Conservation (phyloP, 2,113 vertebrate genomes). For the Gasterosteus aculeatus region DNA sequence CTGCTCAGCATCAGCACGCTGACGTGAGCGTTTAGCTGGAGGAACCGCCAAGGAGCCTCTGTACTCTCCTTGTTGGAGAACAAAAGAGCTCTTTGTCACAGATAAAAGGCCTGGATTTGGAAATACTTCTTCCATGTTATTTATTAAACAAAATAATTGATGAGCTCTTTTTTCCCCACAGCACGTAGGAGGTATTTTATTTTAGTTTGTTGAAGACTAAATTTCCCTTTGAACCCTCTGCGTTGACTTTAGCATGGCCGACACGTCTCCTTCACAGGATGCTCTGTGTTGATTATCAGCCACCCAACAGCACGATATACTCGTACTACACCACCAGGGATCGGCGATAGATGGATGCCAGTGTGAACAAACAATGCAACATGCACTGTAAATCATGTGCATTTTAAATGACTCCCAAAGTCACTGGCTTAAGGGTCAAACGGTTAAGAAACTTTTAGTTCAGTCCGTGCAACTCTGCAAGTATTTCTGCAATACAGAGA, state of each 20-base stretch:
- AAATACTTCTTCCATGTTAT: not conserved
- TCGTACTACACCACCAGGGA: not conserved
- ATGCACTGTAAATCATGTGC: slow-evolving; percentile 2
- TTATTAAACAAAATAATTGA: too few species aligned
- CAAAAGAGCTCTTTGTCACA: not conserved
- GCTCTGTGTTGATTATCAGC: slow-evolving; percentile 29
- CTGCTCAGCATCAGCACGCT: not conserved
- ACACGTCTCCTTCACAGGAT: not conserved
- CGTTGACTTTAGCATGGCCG: slow-evolving; percentile 12
- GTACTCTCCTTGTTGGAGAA: not conserved
- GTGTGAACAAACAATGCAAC: slow-evolving; percentile 25
- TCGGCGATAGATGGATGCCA: slow-evolving; percentile 49
- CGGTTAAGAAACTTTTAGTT: slow-evolving; percentile 31
- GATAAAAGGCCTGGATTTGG: not conserved
- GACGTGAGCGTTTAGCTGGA: not conserved
- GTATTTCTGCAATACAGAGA: slow-evolving; percentile 37
- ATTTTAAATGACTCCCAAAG: slow-evolving; percentile 6
- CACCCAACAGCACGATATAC: slow-evolving; percentile 43
- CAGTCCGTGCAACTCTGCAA: slow-evolving; percentile 17
- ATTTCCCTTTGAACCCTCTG: not conserved
- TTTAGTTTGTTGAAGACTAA: not conserved
- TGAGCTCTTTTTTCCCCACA: not conserved
- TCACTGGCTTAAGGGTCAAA: slow-evolving; percentile 18
- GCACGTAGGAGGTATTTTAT: not conserved
- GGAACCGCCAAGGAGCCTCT: not conserved